Conservation (phyloP, 2,797 vertebrate species). For the Podargus strigoides region DNA sequence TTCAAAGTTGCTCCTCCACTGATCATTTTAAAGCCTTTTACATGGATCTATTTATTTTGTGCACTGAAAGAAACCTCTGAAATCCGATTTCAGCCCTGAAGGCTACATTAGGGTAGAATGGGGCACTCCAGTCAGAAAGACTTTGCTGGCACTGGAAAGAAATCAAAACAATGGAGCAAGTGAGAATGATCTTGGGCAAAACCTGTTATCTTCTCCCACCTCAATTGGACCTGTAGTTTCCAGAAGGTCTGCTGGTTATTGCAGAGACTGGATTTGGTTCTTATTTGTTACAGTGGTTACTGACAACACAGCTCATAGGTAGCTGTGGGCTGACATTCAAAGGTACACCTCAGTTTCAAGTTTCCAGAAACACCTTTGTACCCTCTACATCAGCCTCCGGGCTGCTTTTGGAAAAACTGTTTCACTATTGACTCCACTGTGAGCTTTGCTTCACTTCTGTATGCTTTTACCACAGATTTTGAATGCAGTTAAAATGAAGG, state of each 20-base stretch:
- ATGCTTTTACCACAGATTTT: neutral
- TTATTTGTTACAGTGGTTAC: neutral
- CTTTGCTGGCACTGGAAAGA: neutral
- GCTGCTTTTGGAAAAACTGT: neutral
- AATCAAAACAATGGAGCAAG: neutral
- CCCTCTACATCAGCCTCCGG: neutral
- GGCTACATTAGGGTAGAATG: neutral
- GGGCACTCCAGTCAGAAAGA: neutral
- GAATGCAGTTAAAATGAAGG: neutral
- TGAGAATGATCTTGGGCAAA: neutral
- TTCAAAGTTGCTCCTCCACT: neutral
- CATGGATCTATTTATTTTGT: neutral
- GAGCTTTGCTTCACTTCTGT: neutral
- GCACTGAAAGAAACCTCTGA: neutral
- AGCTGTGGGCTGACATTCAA: neutral
- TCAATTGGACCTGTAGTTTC: neutral
- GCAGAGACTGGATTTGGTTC: neutral
- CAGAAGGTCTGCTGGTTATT: neutral
- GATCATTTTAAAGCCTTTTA: neutral
- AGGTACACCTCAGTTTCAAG: neutral
- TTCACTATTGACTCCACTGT: neutral
- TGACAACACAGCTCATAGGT: rapidly evolving
- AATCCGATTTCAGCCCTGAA: neutral
- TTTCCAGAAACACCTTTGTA: neutral
- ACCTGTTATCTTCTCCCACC: neutral